Percentiles rank a stretch among this genome's conserved stretches.
These are phyloP conservation scores for Rhabdomys dilectus DNA, from an alignment of 2,113 vertebrate species.

Conservation along the genomic window DNA sequence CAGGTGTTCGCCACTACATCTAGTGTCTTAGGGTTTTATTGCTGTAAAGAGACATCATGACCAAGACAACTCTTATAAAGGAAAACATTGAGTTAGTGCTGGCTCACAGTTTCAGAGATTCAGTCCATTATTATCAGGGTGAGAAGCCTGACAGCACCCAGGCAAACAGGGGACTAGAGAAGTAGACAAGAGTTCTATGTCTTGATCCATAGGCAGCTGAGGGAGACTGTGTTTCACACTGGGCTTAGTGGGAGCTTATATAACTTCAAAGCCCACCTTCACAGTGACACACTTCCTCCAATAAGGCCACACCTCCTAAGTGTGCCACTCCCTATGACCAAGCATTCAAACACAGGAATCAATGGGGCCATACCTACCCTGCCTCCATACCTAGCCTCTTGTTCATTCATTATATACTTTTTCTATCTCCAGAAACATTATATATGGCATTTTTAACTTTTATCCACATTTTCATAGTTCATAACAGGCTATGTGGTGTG, in stretches of 20 bases:
- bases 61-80: not conserved
- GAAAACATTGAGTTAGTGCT: not conserved
- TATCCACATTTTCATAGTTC: not conserved
- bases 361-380: not conserved
- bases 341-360: not conserved
- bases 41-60: not conserved
- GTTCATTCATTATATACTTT: not conserved
- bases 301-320: not conserved
- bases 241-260: not conserved
- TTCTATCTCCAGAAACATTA: slow-evolving; percentile 24
- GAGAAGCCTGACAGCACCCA: not conserved
- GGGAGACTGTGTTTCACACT: not conserved
- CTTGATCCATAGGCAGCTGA: not conserved
- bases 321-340: not conserved
- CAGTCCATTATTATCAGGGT: not conserved
- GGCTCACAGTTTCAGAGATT: not conserved
- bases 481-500: not conserved
- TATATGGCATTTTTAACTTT: not conserved
- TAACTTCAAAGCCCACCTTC: not conserved
- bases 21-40: not conserved
- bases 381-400: too few species aligned
- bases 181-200: not conserved
- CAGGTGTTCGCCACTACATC: not conserved
- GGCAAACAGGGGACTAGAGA: not conserved
- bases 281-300: not conserved